These are phyloP conservation scores for Pararge aegeria DNA, from an alignment of 1,140 invertebrate genomes.

Conservation along the genomic window DNA sequence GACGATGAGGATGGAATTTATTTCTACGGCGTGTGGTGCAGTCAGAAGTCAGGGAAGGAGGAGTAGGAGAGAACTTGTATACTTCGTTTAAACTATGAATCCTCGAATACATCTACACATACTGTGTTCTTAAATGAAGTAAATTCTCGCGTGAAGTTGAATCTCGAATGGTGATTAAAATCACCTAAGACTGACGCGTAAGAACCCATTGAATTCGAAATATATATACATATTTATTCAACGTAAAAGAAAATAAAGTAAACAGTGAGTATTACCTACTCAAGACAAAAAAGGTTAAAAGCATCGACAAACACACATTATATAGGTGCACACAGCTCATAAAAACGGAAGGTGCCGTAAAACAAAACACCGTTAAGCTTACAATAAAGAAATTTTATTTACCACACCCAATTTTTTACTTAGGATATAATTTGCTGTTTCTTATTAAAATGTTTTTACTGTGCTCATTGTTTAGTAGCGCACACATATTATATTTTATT, in stretches of 20 bases:
- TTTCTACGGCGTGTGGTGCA: too few relatives aligned
- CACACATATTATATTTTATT: constrained; percentile 22
- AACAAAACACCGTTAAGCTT: constrained; percentile 27
- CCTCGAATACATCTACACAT: too few relatives aligned
- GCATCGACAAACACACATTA: not conserved
- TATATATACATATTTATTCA: too few relatives aligned
- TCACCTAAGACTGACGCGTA: too few relatives aligned
- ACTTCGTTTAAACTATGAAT: too few relatives aligned
- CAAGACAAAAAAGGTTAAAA: not conserved
- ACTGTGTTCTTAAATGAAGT: too few relatives aligned
- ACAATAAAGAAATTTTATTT: constrained; percentile 24
- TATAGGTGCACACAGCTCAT: constrained; percentile 12
- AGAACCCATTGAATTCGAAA: too few relatives aligned
- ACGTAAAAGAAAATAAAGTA: constrained; percentile 11
- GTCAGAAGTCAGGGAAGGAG: too few relatives aligned
- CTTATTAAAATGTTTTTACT: constrained; percentile 39
- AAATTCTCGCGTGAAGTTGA: too few relatives aligned
- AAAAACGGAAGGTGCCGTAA: constrained; percentile 20
- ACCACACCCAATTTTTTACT: constrained; percentile 21
- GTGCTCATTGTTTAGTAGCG: constrained; percentile 34
- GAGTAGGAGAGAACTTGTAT: too few relatives aligned
- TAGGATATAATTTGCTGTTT: constrained; percentile 35
- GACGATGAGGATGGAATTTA: too few relatives aligned
- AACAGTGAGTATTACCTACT: constrained; percentile 13
- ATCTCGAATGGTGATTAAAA: too few relatives aligned